Conservation (phyloP, 2,888 invertebrate genomes). For the Tiliacea citrago region DNA sequence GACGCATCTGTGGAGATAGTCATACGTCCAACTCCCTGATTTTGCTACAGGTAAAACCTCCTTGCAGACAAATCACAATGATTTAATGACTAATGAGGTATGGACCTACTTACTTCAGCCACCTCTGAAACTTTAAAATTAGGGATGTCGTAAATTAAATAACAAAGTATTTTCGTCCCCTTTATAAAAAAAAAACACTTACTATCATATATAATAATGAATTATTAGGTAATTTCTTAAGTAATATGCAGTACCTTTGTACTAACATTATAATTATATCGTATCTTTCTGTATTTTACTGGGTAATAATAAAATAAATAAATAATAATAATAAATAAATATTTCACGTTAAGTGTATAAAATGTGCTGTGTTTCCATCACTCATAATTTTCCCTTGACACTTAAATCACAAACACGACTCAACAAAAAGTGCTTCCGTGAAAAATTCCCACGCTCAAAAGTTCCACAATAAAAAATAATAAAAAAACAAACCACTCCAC, state of each 20-base stretch:
- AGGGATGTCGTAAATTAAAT: neutral
- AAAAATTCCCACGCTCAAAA: constrained; percentile 47
- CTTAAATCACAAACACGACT: neutral
- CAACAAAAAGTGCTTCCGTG: constrained; percentile 1
- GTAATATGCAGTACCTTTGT: too few relatives aligned
- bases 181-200: too few relatives aligned
- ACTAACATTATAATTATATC: too few relatives aligned
- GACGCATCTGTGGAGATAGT: too few relatives aligned
- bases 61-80: neutral
- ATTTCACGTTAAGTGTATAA: too few relatives aligned
- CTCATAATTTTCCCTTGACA: neutral
- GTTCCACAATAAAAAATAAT: constrained; percentile 29
- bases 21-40: too few relatives aligned
- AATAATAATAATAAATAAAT: too few relatives aligned
- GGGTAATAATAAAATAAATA: too few relatives aligned
- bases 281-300: too few relatives aligned
- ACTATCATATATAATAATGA: too few relatives aligned
- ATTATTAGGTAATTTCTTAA: too few relatives aligned
- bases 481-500: constrained; percentile 34
- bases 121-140: neutral
- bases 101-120: neutral
- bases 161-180: neutral
- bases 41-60: neutral
- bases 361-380: neutral
- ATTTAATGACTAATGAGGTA: neutral